Evolutionary conservation across 2,888 invertebrate species (phyloP).

Genomic region (Azorinus chamasolen): DNA sequence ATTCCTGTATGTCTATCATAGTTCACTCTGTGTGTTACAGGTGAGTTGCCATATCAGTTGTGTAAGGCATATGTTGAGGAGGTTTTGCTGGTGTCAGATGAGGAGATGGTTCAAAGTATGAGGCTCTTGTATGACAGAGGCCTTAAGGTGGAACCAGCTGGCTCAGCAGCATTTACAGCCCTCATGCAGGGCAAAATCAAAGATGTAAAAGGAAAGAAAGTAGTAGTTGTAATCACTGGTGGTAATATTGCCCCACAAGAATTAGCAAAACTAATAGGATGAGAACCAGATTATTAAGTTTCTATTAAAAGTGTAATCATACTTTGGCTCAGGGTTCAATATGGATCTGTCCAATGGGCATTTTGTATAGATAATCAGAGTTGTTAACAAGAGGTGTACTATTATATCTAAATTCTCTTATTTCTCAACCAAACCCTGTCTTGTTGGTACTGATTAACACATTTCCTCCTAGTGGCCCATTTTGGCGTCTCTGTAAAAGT

Average conservation of each 20-base stretch:
- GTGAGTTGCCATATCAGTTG: conserved; percentile 74
- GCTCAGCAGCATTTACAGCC: conserved; percentile 76
- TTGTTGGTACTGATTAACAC: too few relatives aligned
- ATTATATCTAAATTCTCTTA: too few relatives aligned
- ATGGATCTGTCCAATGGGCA: too few relatives aligned
- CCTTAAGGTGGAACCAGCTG: conserved; percentile 84
- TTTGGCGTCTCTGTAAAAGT: too few relatives aligned
- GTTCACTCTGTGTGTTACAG: conserved; percentile 56
- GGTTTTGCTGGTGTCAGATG: conserved; percentile 82
- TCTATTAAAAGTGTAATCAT: too few relatives aligned
- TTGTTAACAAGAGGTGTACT: too few relatives aligned
- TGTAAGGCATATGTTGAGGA: conserved; percentile 81
- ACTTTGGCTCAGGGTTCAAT: too few relatives aligned
- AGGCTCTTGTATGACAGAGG: conserved; percentile 76
- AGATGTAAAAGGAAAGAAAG: conserved; percentile 78
- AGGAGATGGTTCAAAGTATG: conserved; percentile 80
- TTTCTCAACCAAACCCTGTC: too few relatives aligned
- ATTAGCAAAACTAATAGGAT: conserved; percentile 48
- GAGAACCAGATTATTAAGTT: neutral
- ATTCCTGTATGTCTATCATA: too few relatives aligned
- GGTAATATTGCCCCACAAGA: conserved; percentile 81
- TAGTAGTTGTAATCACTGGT: conserved; percentile 83
- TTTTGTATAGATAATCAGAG: too few relatives aligned
- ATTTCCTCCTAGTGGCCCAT: too few relatives aligned
- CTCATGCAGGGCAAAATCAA: conserved; percentile 78